Evolutionary conservation across 1,140 invertebrate genomes (phyloP), one percentile per base, ranked within the genome.

Genomic region (Rhopalosiphum padi): DNA sequence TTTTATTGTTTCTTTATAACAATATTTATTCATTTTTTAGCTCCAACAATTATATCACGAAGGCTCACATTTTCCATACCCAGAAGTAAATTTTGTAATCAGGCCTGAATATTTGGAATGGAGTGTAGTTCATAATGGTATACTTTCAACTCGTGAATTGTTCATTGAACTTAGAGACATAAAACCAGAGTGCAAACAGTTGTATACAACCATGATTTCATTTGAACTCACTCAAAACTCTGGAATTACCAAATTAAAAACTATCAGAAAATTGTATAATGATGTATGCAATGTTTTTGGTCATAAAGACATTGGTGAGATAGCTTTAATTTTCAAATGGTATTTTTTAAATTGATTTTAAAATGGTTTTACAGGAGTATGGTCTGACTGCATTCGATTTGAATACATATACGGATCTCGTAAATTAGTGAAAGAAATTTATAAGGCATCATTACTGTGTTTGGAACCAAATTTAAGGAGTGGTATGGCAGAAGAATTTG

Each of bases 241-340:
- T 1, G 35, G 30, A 30, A 91, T 91, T 3, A 91, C 55, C 21
- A 91, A 91, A 82, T 37, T 91, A 25, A 35, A 46, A 35, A 82
- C 41, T 25, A 91, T 91, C 9, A 91, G 90, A 68, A 91, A 91
- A 41, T 82, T 91, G 43, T 91, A 91, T 41, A 91, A 91, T 15
- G 90, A 91, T 82, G 43, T 43, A 37, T 91, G 90, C 15, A 91
- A 91, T 41, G 37, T 30, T 48, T 91, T 91, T 82, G 90, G 90
- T 7, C 15, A 82, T 48, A 91, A 4, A 77, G 90, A 91, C 15
- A 35, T 82, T 48, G 46, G 90, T 91, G 48, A 90, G 90, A 51
- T 51, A 18, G 15, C n/a, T 18, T n/a, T 77, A 35, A 82, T 35
- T 82, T 8, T 51, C 0, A 8, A 82, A 48, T 37, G 25, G 0